Evolutionary conservation across 92 coral and sea anemone species (phyloP).

Genomic region (Heliopora coerulea): DNA sequence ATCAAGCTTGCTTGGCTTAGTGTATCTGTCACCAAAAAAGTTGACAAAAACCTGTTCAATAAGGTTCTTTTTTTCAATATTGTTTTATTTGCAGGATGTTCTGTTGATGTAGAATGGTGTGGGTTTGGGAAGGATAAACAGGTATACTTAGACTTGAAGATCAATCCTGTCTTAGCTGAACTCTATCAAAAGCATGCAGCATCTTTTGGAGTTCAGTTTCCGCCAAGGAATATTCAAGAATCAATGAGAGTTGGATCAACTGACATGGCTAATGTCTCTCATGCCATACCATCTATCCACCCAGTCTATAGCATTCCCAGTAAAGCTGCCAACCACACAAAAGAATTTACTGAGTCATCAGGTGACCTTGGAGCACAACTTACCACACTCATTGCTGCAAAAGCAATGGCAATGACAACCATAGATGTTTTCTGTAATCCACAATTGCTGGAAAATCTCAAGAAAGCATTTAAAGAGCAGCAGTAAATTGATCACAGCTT

Average conservation of each 20-base stretch:
- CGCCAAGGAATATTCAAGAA: slow-evolving; percentile 9
- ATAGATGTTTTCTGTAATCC: slow-evolving; percentile 66
- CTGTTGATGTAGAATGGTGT: slow-evolving; percentile 55
- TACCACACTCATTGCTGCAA: slow-evolving; percentile 69
- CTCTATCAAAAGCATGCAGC: slow-evolving; percentile 66
- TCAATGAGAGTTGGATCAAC: slow-evolving; percentile 61
- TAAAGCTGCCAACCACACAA: slow-evolving; percentile 62
- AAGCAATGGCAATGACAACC: slow-evolving; percentile 73
- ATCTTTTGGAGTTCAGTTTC: slow-evolving; percentile 50
- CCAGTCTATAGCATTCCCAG: slow-evolving; percentile 57
- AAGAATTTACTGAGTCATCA: slow-evolving; percentile 62
- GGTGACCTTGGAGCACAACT: slow-evolving; percentile 59
- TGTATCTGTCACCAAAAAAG: too few relatives aligned
- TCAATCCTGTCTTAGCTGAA: slow-evolving; percentile 56
- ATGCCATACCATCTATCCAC: slow-evolving; percentile 60
- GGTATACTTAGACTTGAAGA: slow-evolving; percentile 43
- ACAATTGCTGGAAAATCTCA: slow-evolving; percentile 48
- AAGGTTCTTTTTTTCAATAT: not conserved
- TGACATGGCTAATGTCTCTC: slow-evolving; percentile 80
- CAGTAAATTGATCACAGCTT: not conserved
- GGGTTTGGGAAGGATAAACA: slow-evolving; percentile 16
- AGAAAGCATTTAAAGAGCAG: slow-evolving; percentile 43
- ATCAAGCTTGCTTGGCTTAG: too few relatives aligned
- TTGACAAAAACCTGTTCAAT: not conserved
- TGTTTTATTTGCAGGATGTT: slow-evolving; percentile 49